phyloP scores from a whole-genome alignment of 1,140 invertebrate species.

The Mycetomoellerius zeteki region DNA sequence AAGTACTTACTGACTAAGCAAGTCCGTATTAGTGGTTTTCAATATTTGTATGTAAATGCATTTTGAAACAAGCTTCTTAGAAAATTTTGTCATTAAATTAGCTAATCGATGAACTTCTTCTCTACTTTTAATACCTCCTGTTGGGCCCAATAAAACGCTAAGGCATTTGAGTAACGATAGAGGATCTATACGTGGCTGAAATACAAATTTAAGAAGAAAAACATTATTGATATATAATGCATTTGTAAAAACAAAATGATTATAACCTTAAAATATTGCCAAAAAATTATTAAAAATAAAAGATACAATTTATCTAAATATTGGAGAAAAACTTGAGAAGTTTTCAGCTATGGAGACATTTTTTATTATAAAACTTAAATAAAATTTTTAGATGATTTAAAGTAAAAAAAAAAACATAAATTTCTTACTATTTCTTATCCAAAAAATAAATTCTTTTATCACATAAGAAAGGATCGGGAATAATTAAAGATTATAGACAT shows the following conservation, averaged over 20 bases:
- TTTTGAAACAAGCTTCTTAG: conserved; percentile 97
- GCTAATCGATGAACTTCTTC: conserved; percentile 94
- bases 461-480: neutral
- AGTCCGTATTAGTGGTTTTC: conserved; percentile 94
- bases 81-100: conserved; percentile 98
- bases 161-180: conserved; percentile 95
- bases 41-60: conserved; percentile 98
- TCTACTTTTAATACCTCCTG: conserved; percentile 95
- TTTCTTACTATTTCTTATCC: neutral
- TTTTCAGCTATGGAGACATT: neutral
- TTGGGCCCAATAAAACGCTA: conserved; percentile 92
- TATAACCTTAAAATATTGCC: neutral
- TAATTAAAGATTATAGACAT: neutral
- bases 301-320: neutral
- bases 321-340: neutral
- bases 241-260: neutral
- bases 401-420: neutral
- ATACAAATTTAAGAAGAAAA: conserved; percentile 44
- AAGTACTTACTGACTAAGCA: conserved; percentile 92
- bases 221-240: conserved; percentile 21
- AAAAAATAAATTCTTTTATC: neutral
- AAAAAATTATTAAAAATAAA: conserved; percentile 19
- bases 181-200: conserved; percentile 97
- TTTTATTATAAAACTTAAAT: neutral
- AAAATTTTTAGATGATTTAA: neutral